Conservation (phyloP, 1,140 invertebrate species). For the Zophobas atratus region DNA sequence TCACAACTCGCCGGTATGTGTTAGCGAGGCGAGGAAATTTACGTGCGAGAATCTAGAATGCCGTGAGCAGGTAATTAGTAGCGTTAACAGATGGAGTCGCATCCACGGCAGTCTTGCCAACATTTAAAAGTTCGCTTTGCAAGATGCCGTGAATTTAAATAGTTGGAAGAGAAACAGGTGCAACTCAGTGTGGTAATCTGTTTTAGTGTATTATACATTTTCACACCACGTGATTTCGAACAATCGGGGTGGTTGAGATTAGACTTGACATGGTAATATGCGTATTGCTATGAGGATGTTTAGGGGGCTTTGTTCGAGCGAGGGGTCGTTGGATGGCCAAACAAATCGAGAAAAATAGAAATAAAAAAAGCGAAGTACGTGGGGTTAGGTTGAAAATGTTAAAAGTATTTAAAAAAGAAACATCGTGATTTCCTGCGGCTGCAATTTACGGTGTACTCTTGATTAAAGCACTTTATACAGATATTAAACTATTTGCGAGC, state of each 20-base stretch:
- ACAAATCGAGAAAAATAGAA: too few relatives aligned
- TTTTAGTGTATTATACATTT: conserved; percentile 46
- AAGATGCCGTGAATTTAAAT: conserved; percentile 16
- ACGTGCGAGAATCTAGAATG: conserved; percentile 50
- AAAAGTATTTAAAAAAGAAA: too few relatives aligned
- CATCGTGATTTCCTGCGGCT: too few relatives aligned
- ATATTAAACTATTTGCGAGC: conserved; percentile 19
- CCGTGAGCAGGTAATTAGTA: conserved; percentile 56
- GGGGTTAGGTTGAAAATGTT: too few relatives aligned
- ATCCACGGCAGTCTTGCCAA: conserved; percentile 33
- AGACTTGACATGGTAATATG: conserved; percentile 53
- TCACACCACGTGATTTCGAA: conserved; percentile 53
- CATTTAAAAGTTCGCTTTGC: conserved; percentile 18
- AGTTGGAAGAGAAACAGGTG: conserved; percentile 25
- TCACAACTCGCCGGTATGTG: too few relatives aligned
- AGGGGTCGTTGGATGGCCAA: not conserved
- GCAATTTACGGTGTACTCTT: not conserved
- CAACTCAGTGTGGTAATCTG: not conserved
- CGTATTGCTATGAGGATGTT: conserved; percentile 53
- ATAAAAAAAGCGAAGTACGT: too few relatives aligned
- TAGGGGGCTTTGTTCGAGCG: not conserved
- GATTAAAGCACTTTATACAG: conserved; percentile 14
- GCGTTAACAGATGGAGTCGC: conserved; percentile 53
- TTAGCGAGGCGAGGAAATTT: conserved; percentile 9
- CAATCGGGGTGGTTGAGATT: conserved; percentile 54